Percentiles rank a stretch among this genome's conserved stretches.
Conservation (phyloP, 2,888 invertebrate species). For the Abscondita cerata region DNA sequence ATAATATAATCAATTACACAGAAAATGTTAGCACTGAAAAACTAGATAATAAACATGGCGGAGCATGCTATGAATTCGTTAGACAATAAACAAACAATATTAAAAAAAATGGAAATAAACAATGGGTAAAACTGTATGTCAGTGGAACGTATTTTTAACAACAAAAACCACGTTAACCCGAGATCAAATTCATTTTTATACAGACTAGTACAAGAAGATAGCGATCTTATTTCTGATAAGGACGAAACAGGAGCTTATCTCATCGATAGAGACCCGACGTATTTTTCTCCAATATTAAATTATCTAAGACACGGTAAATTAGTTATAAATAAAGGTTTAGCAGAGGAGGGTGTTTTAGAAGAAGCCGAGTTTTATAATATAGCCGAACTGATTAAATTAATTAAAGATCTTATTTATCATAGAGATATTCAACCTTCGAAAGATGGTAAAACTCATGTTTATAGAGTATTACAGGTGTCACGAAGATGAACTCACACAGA, state of each 20-base stretch:
- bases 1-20: too few relatives aligned
- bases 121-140: constrained; percentile 97
- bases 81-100: constrained; percentile 55
- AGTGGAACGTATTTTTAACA: constrained; percentile 95
- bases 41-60: constrained; percentile 48
- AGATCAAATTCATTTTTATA: constrained; percentile 97
- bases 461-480: constrained; percentile 98
- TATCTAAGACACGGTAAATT: constrained; percentile 97
- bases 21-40: constrained; percentile 3
- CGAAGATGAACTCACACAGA: constrained; percentile 97
- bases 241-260: constrained; percentile 98
- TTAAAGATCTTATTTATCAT: constrained; percentile 88
- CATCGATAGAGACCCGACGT: constrained; percentile 97
- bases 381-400: constrained; percentile 90
- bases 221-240: constrained; percentile 97
- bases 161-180: constrained; percentile 95
- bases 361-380: constrained; percentile 99
- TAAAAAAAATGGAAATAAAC: constrained; percentile 75
- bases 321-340: constrained; percentile 93
- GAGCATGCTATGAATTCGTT: constrained; percentile 49
- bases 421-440: constrained; percentile 75
- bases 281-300: constrained; percentile 96
- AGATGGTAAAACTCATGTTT: constrained; percentile 92
- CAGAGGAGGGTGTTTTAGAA: constrained; percentile 97
- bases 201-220: constrained; percentile 95